These are phyloP conservation scores for Disparrhopalites patrizii DNA, from an alignment of 2,888 invertebrate species.

Conservation along the genomic window DNA sequence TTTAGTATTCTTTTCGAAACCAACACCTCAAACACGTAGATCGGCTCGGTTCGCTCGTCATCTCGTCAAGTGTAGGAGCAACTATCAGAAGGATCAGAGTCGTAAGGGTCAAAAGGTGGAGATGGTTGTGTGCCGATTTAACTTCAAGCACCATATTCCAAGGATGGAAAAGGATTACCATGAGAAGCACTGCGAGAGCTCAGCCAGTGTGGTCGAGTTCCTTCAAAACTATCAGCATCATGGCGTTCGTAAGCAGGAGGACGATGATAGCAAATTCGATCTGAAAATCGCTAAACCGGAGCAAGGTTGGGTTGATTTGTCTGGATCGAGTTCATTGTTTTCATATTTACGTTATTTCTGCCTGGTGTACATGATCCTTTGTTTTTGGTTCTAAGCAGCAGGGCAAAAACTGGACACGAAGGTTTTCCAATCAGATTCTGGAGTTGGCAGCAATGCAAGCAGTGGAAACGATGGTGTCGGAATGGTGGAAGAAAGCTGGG, in stretches of 20 bases:
- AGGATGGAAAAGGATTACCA: neutral
- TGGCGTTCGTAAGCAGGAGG: too few species aligned
- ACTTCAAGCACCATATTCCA: neutral
- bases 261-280: neutral
- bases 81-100: neutral
- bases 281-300: neutral
- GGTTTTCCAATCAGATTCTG: neutral
- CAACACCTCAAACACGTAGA: too few species aligned
- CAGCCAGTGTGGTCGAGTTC: neutral
- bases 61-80: neutral
- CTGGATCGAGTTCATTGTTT: neutral
- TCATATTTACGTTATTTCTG: neutral
- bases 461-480: neutral
- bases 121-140: neutral
- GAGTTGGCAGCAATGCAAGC: neutral
- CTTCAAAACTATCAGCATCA: neutral
- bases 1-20: too few species aligned
- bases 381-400: neutral
- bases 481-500: conserved; percentile 1
- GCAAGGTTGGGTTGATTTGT: too few species aligned
- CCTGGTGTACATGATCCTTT: too few species aligned
- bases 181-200: neutral
- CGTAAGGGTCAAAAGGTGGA: neutral
- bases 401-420: neutral
- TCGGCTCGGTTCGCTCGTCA: conserved; percentile 1